phyloP scores from a whole-genome alignment of 2,888 invertebrate genomes.

The Drepana falcataria region DNA sequence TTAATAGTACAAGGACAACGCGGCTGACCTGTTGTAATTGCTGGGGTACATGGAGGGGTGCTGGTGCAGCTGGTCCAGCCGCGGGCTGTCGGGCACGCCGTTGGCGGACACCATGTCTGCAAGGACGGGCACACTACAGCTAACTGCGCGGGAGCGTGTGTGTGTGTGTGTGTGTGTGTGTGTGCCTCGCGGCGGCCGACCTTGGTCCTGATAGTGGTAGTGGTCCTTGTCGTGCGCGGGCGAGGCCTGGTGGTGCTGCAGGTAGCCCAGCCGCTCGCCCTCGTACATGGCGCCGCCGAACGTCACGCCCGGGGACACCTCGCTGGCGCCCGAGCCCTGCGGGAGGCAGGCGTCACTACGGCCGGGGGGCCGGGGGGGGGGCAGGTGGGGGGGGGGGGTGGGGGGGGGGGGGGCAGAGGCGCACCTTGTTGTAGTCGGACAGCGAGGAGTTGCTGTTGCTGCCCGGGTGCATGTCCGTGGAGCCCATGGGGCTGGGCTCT shows the following conservation, averaged over 20 bases:
- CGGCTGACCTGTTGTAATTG: conserved; percentile 63
- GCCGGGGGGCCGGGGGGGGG: too few species aligned
- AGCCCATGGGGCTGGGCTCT: conserved; percentile 37
- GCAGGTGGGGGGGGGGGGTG: too few species aligned
- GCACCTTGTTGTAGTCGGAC: conserved; percentile 60
- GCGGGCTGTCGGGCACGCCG: conserved; percentile 59
- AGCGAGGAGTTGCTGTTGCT: conserved; percentile 50
- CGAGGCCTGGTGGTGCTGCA: conserved; percentile 1
- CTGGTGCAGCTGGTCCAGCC: conserved; percentile 64
- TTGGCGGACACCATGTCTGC: conserved; percentile 26
- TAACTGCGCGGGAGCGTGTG: too few species aligned
- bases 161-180: neutral
- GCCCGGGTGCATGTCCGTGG: conserved; percentile 45
- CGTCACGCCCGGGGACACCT: conserved; percentile 41
- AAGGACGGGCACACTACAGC: too few species aligned
- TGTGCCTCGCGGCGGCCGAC: conserved; percentile 17
- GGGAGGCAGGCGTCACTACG: too few species aligned
- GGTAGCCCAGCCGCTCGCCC: conserved; percentile 22
- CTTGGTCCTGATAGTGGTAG: conserved; percentile 60
- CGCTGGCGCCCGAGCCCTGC: conserved; percentile 22
- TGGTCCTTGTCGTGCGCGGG: conserved; percentile 36
- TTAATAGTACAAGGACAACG: too few species aligned
- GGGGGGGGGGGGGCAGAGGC: too few species aligned
- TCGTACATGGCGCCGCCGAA: conserved; percentile 46
- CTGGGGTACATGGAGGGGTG: conserved; percentile 70